A percentile compares a stretch with the other conserved stretches of the same genome.
phyloP scores from a whole-genome alignment of 2,888 invertebrate species.

The Drosophila helvetica region DNA sequence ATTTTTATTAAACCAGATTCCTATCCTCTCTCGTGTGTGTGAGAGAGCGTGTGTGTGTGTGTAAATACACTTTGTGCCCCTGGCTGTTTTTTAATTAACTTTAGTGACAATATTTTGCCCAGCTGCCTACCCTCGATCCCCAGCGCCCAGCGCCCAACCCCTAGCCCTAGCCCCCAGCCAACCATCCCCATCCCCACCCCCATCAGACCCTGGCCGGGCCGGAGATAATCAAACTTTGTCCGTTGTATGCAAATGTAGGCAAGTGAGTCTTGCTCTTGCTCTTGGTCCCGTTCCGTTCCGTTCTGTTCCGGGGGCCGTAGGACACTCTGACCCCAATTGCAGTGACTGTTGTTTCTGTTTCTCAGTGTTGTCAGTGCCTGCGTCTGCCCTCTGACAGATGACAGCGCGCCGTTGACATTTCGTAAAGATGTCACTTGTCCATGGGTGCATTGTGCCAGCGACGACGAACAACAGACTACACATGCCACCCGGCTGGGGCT shows the following conservation, averaged over 20 bases:
- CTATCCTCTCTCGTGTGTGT: constrained; percentile 25
- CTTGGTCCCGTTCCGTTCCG: constrained; percentile 27
- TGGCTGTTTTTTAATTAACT: constrained; percentile 79
- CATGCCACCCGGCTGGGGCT: background rate
- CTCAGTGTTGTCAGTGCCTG: constrained; percentile 30
- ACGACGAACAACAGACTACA: constrained; percentile 24
- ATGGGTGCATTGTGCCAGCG: constrained; percentile 57
- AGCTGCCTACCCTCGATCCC: constrained; percentile 35
- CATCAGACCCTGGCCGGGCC: background rate
- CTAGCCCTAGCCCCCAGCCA: constrained; percentile 12
- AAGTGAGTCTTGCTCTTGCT: constrained; percentile 48
- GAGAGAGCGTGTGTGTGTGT: constrained; percentile 24
- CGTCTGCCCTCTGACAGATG: constrained; percentile 30
- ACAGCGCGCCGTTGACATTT: constrained; percentile 72
- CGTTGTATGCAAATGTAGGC: constrained; percentile 71
- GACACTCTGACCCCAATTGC: constrained; percentile 59
- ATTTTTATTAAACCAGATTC: constrained; percentile 73
- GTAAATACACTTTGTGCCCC: constrained; percentile 52
- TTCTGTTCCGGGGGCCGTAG: constrained; percentile 29
- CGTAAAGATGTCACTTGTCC: constrained; percentile 59
- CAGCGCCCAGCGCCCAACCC: constrained; percentile 32
- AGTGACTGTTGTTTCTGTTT: constrained; percentile 14
- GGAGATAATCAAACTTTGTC: constrained; percentile 69
- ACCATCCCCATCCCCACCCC: background rate
- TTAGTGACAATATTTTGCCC: constrained; percentile 79